Conservation (phyloP, 1,140 invertebrate species). For the Stenopsyche tienmushanensis region DNA sequence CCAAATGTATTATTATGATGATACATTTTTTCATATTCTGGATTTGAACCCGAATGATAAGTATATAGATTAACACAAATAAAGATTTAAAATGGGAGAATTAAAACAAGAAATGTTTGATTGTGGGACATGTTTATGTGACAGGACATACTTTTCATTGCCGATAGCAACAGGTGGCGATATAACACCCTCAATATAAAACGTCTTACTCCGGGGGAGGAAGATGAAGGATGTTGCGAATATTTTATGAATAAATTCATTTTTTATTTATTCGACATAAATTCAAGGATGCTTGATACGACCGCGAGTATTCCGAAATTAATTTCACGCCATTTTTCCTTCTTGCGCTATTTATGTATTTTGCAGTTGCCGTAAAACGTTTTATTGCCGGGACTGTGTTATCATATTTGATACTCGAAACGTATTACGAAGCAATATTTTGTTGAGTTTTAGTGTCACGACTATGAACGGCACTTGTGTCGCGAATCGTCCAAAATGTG, state of each 20-base stretch:
- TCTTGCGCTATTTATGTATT: too few relatives aligned
- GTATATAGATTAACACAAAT: too few relatives aligned
- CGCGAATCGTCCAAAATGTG: neutral
- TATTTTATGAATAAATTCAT: neutral
- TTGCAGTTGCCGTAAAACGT: neutral
- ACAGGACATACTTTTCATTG: too few relatives aligned
- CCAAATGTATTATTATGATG: too few relatives aligned
- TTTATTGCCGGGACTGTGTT: neutral
- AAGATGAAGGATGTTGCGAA: neutral
- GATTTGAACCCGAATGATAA: too few relatives aligned
- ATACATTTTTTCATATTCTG: too few relatives aligned
- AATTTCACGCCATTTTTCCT: neutral
- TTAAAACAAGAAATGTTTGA: too few relatives aligned
- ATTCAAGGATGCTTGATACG: neutral
- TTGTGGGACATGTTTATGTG: too few relatives aligned
- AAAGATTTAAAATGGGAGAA: too few relatives aligned
- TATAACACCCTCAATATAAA: too few relatives aligned
- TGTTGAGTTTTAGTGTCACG: neutral
- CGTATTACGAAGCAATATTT: neutral
- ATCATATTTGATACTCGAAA: neutral
- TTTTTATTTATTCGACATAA: neutral
- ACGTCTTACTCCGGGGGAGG: neutral
- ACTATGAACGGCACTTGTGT: too few relatives aligned
- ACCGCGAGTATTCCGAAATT: neutral
- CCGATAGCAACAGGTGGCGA: neutral